These are phyloP conservation scores for Drosophila kambysellisi DNA, from an alignment of 2,888 invertebrate genomes.

Conservation along the genomic window DNA sequence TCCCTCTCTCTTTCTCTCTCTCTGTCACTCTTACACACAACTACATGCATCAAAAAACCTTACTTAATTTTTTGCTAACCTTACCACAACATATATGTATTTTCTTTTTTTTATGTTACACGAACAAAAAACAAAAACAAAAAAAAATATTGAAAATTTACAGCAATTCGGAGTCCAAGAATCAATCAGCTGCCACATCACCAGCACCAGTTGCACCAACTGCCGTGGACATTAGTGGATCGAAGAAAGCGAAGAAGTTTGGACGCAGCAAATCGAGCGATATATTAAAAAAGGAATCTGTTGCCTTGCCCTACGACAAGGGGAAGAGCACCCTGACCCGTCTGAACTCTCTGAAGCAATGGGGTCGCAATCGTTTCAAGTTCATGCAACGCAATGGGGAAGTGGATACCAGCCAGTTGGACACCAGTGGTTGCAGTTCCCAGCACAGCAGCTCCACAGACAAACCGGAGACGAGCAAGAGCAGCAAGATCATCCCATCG, in stretches of 20 bases:
- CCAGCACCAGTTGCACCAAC: conserved; percentile 45
- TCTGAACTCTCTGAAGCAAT: conserved; percentile 93
- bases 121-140: conserved; percentile 34
- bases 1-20: conserved; percentile 5
- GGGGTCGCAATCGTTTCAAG: conserved; percentile 92
- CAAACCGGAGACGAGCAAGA: conserved; percentile 63
- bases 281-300: conserved; percentile 88
- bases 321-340: conserved; percentile 86
- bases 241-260: conserved; percentile 84
- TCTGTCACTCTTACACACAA: conserved; percentile 34
- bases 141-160: conserved; percentile 42
- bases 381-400: conserved; percentile 88
- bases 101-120: conserved; percentile 73
- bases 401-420: conserved; percentile 81
- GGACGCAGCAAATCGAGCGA: conserved; percentile 91
- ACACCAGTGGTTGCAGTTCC: conserved; percentile 77
- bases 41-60: conserved; percentile 43
- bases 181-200: conserved; percentile 63
- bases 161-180: conserved; percentile 65
- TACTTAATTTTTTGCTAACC: conserved; percentile 67
- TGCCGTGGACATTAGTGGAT: conserved; percentile 37
- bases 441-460: conserved; percentile 70
- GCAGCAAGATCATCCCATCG: conserved; percentile 33
- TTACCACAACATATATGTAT: conserved; percentile 69
- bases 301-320: conserved; percentile 84